Percentiles rank a stretch among this genome's conserved stretches.
phyloP scores from a whole-genome alignment of 2,888 invertebrate species.

The Allolobophora icterica region DNA sequence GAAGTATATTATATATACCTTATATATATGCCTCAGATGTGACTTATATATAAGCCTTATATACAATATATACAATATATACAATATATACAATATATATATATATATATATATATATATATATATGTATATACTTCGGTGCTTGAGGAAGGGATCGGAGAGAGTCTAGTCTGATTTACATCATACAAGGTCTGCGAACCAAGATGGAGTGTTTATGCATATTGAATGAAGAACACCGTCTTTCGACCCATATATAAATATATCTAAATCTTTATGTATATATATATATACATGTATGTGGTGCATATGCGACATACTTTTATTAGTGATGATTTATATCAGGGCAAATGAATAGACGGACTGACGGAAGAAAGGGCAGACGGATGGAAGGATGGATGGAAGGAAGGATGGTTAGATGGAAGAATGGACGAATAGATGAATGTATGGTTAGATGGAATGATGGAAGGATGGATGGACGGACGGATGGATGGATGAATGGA shows the following conservation, averaged over 20 bases:
- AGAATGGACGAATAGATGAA: too few relatives aligned
- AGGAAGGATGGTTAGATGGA: neutral
- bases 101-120: neutral
- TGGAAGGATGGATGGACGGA: too few relatives aligned
- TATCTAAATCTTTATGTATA: neutral
- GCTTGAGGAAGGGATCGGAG: too few relatives aligned
- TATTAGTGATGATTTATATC: neutral
- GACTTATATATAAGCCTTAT: neutral
- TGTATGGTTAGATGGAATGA: too few relatives aligned
- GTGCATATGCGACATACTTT: neutral
- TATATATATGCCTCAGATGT: too few relatives aligned
- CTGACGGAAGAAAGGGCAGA: neutral
- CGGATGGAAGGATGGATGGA: neutral
- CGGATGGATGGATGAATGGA: too few relatives aligned
- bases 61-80: too few relatives aligned
- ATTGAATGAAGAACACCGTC: neutral
- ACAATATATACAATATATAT: too few relatives aligned
- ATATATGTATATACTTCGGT: neutral
- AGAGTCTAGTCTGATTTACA: neutral
- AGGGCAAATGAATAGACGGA: neutral
- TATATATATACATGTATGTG: neutral
- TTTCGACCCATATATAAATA: neutral
- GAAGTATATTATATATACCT: too few relatives aligned
- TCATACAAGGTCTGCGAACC: neutral
- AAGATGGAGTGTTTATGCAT: conserved; percentile 8